Evolutionary conservation across 2,888 invertebrate genomes (phyloP), one percentile per base, ranked within the genome.

Genomic region (Callimorpha dominula): DNA sequence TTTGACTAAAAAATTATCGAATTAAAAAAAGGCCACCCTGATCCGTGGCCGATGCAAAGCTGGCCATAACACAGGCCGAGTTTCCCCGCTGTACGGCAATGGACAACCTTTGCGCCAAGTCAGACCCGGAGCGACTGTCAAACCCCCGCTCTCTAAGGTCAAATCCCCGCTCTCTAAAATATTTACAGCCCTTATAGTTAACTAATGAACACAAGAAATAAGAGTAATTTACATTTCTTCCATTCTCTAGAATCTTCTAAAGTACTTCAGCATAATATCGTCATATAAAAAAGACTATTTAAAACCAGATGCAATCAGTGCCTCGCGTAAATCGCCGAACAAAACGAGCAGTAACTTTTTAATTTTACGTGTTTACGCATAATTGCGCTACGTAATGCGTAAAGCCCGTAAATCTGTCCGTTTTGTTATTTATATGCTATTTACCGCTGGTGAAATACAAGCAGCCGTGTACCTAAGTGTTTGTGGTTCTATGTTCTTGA

Each of bases 341-440:
- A 78, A 77, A 78, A 70, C 60, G 54, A 57, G 73, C 80, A 73
- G 79, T 77, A 85, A 87, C 87, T 88, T 89, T 89, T 89, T 89
- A 89, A 89, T 89, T 89, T 89, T 85, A 76, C 88, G 86, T 89
- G 87, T 86, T 89, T 86, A 86, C 89, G 89, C 88, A 88, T 89
- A 89, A 89, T 89, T 87, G 87, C 85, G 77, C 80, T 70, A 68
- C 78, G 83, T 85, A 83, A 88, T 87, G 86, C 83, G 85, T 81
- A 86, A 87, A 75, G 81, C 68, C 85, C 85, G 88, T 89, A 89
- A 89, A 89, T 88, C 88, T 89, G 89, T 86, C 89, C 78, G 82
- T 84, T 86, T 85, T 76, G 88, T 88, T 88, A 89, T 89, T 89
- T 89, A 89, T 89, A 79, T 74, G 84, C 85, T 85, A 85, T 85